Conservation (phyloP, 2,113 vertebrate genomes). For the Erythrolamprus reginae region DNA sequence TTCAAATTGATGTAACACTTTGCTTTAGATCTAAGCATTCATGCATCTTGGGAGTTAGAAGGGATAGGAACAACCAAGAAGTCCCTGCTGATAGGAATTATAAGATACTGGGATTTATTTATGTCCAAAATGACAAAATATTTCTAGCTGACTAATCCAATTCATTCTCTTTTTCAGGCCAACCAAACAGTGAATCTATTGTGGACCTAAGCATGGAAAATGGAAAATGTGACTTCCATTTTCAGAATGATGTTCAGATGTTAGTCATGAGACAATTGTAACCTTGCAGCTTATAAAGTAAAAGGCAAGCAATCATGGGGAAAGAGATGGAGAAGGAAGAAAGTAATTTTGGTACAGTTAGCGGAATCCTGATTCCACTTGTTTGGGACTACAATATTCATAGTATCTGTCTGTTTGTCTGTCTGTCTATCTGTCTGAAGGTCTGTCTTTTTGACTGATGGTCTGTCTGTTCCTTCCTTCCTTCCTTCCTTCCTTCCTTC, state of each 20-base stretch:
- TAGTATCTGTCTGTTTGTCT: neutral
- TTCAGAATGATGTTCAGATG: neutral
- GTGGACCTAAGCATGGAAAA: neutral
- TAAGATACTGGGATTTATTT: neutral
- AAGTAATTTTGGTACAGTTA: neutral
- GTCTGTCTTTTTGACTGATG: neutral
- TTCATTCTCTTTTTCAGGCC: neutral
- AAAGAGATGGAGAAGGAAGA: neutral
- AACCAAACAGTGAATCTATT: neutral
- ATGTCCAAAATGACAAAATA: neutral
- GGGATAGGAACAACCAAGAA: neutral
- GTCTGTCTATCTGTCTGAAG: no score
- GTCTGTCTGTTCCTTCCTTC: no score
- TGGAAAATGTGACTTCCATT: neutral
- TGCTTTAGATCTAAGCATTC: neutral
- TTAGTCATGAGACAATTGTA: neutral
- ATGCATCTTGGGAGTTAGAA: neutral
- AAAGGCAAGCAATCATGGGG: neutral
- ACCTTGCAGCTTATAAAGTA: neutral
- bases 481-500: no score
- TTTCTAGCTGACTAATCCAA: neutral
- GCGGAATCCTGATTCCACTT: neutral
- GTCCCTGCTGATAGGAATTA: neutral
- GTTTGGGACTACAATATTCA: neutral
- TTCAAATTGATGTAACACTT: neutral